Conservation (phyloP, 2,797 vertebrate genomes). For the Pogonophryne albipinna region DNA sequence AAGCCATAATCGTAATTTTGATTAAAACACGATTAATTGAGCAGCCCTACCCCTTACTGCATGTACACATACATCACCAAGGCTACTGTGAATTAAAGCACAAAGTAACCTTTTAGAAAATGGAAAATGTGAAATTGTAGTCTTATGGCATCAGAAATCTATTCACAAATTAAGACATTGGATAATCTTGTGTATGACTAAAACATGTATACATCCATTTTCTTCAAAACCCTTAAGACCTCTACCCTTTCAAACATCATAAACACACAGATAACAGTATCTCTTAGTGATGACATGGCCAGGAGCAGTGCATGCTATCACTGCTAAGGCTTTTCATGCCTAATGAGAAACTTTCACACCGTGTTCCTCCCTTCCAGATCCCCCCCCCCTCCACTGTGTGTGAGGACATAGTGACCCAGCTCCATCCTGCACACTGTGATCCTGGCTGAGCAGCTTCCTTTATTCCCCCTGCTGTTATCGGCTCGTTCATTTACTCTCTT, state of each 20-base stretch:
- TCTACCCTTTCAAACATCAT: neutral
- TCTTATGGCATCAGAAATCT: too few species aligned
- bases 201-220: neutral
- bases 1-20: too few species aligned
- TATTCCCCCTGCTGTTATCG: constrained; percentile 14
- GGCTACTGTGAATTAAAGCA: too few species aligned
- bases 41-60: neutral
- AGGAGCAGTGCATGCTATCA: neutral
- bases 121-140: too few species aligned
- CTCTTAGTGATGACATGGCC: too few species aligned
- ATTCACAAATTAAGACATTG: too few species aligned
- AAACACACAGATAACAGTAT: neutral
- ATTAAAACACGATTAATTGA: too few species aligned
- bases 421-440: constrained; percentile 20
- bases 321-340: neutral
- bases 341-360: constrained; percentile 22
- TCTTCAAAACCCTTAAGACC: neutral
- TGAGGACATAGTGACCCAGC: constrained; percentile 58
- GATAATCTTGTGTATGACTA: too few species aligned
- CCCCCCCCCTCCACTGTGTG: constrained; percentile 22
- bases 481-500: constrained; percentile 14
- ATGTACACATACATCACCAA: neutral
- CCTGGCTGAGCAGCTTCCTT: constrained; percentile 11
- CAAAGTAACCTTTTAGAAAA: too few species aligned
- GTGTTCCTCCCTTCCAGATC: constrained; percentile 14